Conservation (phyloP, 64 coral and sea anemone genomes). For the Acropora tenuis region DNA sequence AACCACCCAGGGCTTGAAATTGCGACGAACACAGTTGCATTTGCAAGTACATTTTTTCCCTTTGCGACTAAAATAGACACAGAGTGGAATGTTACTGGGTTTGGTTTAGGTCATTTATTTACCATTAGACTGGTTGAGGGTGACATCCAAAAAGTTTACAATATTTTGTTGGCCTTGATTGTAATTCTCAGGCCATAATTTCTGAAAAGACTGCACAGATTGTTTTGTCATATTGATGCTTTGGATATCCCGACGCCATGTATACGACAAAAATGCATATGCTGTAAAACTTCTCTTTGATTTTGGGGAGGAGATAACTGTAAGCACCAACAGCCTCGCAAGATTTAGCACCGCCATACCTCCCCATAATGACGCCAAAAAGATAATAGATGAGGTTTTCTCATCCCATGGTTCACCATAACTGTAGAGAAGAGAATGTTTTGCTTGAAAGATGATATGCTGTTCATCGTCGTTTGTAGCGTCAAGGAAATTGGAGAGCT, state of each 20-base stretch:
- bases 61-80: too few relatives aligned
- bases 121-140: conserved; percentile 1
- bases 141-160: conserved; percentile 46
- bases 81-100: too few relatives aligned
- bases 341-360: conserved; percentile 23
- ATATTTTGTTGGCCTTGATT: conserved; percentile 48
- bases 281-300: background rate
- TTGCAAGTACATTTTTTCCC: too few relatives aligned
- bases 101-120: background rate
- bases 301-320: background rate
- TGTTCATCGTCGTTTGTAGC: background rate
- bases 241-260: conserved; percentile 33
- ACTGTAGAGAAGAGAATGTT: conserved; percentile 19
- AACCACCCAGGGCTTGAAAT: conserved; percentile 14
- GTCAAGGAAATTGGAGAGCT: background rate
- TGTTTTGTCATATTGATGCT: conserved; percentile 4
- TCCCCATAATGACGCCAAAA: background rate
- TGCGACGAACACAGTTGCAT: too few relatives aligned
- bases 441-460: background rate
- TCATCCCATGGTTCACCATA: conserved; percentile 45
- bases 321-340: conserved; percentile 7
- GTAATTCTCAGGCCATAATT: conserved; percentile 22
- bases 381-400: conserved; percentile 38
- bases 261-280: conserved; percentile 38
- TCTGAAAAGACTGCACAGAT: conserved; percentile 34